A percentile compares a stretch with the other conserved stretches of the same genome.
Evolutionary conservation across 2,888 invertebrate genomes (phyloP).

Genomic region (Acrobasis repandana): DNA sequence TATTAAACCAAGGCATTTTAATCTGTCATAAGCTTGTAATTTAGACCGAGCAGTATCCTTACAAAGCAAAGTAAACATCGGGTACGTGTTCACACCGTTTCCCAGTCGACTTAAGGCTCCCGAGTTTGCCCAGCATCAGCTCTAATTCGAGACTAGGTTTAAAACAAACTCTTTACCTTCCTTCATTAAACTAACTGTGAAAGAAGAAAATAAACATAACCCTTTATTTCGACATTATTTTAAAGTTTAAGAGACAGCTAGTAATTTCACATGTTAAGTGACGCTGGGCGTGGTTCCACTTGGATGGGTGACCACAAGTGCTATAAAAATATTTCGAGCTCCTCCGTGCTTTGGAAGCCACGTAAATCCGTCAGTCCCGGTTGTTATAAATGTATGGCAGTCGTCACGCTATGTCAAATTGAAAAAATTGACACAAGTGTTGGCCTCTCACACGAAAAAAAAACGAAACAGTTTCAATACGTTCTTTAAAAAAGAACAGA

Average conservation of each 20-base stretch:
- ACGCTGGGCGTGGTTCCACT: neutral
- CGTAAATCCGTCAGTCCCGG: neutral
- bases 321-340: neutral
- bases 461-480: no score
- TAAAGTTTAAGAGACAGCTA: no score
- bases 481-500: no score
- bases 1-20: neutral
- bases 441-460: no score
- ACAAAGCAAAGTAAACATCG: conserved; percentile 51
- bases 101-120: conserved; percentile 45
- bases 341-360: neutral
- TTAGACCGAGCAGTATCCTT: conserved; percentile 35
- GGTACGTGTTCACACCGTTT: conserved; percentile 52
- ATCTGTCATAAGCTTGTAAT: neutral
- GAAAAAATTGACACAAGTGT: no score
- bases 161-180: neutral
- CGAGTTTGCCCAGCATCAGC: conserved; percentile 39
- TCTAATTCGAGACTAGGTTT: conserved; percentile 36
- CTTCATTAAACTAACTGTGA: no score
- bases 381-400: no score
- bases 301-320: neutral
- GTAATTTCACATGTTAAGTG: neutral
- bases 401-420: no score
- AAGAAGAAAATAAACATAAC: no score
- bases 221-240: no score